phyloP scores from a whole-genome alignment of 37 sponge, comb jelly and placozoan species.

The Tethya wilhelma region DNA sequence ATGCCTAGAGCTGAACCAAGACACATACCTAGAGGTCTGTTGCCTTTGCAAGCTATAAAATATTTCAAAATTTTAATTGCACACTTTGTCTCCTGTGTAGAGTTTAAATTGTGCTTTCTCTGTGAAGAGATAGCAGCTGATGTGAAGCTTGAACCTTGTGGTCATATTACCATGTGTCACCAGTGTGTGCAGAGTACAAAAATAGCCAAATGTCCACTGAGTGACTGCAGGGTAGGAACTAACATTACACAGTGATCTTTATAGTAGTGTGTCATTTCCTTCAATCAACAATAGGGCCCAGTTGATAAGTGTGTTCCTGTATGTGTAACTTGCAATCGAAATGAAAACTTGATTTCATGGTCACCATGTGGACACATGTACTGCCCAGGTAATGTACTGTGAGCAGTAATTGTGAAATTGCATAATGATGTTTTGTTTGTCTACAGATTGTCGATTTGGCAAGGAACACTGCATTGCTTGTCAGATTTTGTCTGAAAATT shows the following conservation, averaged over 20 bases:
- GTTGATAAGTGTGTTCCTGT: neutral
- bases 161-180: slow-evolving; percentile 60
- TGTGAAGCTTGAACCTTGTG: slow-evolving; percentile 64
- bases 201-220: slow-evolving; percentile 66
- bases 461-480: neutral
- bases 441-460: neutral
- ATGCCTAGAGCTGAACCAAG: too few species aligned
- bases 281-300: neutral
- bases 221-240: slow-evolving; percentile 62
- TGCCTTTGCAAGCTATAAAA: too few species aligned
- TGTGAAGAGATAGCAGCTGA: slow-evolving; percentile 55
- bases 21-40: too few species aligned
- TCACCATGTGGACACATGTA: slow-evolving; percentile 12
- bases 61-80: neutral
- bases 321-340: slow-evolving; percentile 13
- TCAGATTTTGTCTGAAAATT: neutral
- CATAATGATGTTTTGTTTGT: neutral
- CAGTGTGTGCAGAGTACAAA: slow-evolving; percentile 43
- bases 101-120: slow-evolving; percentile 26
- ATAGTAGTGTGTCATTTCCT: neutral
- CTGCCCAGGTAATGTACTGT: slow-evolving; percentile 7
- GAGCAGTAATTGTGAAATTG: neutral
- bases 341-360: neutral
- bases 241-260: neutral
- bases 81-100: neutral